These are phyloP conservation scores for Cottus gobio DNA, from an alignment of 2,113 vertebrate genomes.

Conservation along the genomic window DNA sequence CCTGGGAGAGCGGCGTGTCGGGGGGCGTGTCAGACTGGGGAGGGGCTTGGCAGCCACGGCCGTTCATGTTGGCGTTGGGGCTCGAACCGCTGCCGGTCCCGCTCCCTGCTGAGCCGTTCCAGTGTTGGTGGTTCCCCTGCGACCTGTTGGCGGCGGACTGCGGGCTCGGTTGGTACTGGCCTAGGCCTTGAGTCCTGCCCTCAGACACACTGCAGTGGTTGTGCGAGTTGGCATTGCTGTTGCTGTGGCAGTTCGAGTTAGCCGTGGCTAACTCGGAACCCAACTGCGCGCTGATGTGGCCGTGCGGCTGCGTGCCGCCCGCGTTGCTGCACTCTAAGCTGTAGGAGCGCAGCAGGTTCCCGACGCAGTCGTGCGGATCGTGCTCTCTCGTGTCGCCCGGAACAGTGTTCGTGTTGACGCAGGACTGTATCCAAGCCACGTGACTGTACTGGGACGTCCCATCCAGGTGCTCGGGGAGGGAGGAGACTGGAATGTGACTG, in stretches of 20 bases:
- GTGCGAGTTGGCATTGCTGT: slow-evolving; percentile 84
- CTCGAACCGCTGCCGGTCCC: slow-evolving; percentile 59
- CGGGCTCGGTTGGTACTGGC: slow-evolving; percentile 62
- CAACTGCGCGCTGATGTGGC: slow-evolving; percentile 61
- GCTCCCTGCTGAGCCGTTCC: slow-evolving; percentile 83
- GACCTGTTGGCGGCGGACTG: slow-evolving; percentile 57
- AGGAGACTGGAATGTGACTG: slow-evolving; percentile 85
- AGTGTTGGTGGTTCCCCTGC: slow-evolving; percentile 81
- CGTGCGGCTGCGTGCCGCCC: slow-evolving; percentile 51
- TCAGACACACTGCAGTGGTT: slow-evolving; percentile 76
- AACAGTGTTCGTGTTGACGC: slow-evolving; percentile 80
- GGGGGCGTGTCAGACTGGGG: slow-evolving; percentile 86
- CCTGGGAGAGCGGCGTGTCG: slow-evolving; percentile 81
- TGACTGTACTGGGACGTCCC: slow-evolving; percentile 86
- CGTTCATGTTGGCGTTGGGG: slow-evolving; percentile 80
- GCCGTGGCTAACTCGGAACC: slow-evolving; percentile 64
- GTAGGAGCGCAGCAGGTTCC: slow-evolving; percentile 84
- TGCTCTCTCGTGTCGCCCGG: slow-evolving; percentile 68
- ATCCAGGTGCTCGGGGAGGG: slow-evolving; percentile 85
- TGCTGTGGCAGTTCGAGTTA: slow-evolving; percentile 84
- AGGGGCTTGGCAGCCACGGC: slow-evolving; percentile 77
- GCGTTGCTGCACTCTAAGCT: slow-evolving; percentile 77
- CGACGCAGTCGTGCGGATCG: slow-evolving; percentile 83
- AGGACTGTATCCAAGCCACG: slow-evolving; percentile 87
- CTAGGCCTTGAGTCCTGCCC: slow-evolving; percentile 76